Evolutionary conservation across 2,888 invertebrate species (phyloP).

Genomic region (Eremobia ochroleuca): DNA sequence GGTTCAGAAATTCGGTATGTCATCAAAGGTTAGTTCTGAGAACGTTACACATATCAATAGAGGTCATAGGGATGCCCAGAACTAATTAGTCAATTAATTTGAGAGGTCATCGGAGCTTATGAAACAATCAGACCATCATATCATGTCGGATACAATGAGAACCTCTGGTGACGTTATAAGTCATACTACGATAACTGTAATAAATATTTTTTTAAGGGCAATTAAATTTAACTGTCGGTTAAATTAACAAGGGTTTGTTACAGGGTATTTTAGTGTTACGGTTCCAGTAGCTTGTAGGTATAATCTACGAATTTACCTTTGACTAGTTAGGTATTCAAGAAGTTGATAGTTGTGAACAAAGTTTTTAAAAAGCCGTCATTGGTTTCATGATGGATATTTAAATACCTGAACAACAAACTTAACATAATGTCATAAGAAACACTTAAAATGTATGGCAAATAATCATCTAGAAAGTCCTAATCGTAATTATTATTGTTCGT

Average conservation of each 20-base stretch:
- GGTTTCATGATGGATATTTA: too few species aligned
- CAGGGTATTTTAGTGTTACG: not conserved
- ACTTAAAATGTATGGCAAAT: too few species aligned
- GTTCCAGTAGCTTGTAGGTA: too few species aligned
- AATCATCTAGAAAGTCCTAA: too few species aligned
- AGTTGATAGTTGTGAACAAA: too few species aligned
- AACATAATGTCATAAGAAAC: too few species aligned
- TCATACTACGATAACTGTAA: constrained; percentile 1
- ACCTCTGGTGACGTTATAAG: constrained; percentile 17
- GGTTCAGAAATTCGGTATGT: constrained; percentile 1
- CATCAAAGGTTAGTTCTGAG: constrained; percentile 8
- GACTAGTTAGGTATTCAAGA: too few species aligned
- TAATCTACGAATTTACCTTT: too few species aligned
- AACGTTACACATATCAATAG: constrained; percentile 10
- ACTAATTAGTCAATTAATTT: constrained; percentile 42
- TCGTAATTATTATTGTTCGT: too few species aligned
- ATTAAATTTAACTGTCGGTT: constrained; percentile 18
- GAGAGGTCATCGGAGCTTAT: constrained; percentile 24
- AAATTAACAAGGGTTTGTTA: not conserved
- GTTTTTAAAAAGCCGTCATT: too few species aligned
- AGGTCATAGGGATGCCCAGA: constrained; percentile 5
- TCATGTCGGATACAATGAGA: constrained; percentile 7
- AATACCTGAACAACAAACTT: too few species aligned
- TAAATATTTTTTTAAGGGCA: too few species aligned
- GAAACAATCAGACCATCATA: constrained; percentile 27